Conservation (phyloP, 2,797 vertebrate genomes). For the Clarias fuscus region DNA sequence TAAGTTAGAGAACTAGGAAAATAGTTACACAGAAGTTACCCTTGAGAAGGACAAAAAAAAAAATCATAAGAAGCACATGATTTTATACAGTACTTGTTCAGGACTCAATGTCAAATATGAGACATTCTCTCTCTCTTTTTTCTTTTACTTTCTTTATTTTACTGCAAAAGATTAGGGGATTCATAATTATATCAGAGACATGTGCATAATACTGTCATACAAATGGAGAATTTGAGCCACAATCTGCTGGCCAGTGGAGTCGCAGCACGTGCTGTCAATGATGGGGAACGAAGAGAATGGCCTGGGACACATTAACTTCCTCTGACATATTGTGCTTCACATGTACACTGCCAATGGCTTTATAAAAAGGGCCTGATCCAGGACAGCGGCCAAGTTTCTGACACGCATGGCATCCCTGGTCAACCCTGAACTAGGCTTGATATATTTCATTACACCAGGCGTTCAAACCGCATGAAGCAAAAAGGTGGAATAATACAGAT, state of each 20-base stretch:
- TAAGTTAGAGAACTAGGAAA: neutral
- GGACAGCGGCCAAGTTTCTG: constrained; percentile 58
- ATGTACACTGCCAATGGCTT: constrained; percentile 50
- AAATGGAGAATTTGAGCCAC: constrained; percentile 7
- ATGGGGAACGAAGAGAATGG: constrained; percentile 53
- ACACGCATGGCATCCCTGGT: constrained; percentile 50
- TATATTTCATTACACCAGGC: constrained; percentile 58
- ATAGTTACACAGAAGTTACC: neutral
- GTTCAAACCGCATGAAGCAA: constrained; percentile 53
- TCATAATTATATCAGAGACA: neutral
- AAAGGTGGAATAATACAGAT: constrained; percentile 44
- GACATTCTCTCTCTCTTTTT: neutral
- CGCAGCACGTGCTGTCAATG: constrained; percentile 49
- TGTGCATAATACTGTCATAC: neutral
- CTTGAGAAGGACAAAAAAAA: too few relatives aligned
- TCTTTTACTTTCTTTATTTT: neutral
- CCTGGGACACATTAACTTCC: constrained; percentile 54
- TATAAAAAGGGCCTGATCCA: constrained; percentile 54
- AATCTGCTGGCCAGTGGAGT: constrained; percentile 48
- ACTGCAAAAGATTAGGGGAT: neutral
- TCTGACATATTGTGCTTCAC: constrained; percentile 58
- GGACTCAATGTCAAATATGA: neutral
- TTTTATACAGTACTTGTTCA: neutral
- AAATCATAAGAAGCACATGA: neutral
- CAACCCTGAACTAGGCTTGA: constrained; percentile 49